Conservation (phyloP, 2,888 invertebrate species). For the Euzophera pinguis region DNA sequence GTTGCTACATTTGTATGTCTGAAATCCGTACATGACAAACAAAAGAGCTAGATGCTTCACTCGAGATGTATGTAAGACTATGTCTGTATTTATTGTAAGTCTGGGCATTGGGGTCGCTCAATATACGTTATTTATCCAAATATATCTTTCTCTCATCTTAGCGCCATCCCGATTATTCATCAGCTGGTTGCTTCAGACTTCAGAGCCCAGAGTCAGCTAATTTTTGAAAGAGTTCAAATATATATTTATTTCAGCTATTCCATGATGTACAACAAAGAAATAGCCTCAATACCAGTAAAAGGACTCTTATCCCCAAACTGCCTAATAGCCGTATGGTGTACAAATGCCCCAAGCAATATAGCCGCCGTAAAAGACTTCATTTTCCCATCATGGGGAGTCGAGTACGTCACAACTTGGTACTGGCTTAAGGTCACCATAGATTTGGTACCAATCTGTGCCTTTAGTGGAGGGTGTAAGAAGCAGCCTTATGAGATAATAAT, state of each 20-base stretch:
- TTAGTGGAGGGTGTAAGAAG: slow-evolving; percentile 84
- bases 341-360: slow-evolving; percentile 88
- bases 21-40: too few species aligned
- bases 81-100: too few species aligned
- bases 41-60: too few species aligned
- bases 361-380: slow-evolving; percentile 84
- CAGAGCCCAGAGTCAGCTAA: too few species aligned
- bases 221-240: too few species aligned
- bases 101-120: too few species aligned
- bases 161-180: too few species aligned
- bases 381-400: slow-evolving; percentile 89
- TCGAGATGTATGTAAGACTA: too few species aligned
- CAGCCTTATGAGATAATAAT: slow-evolving; percentile 92
- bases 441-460: slow-evolving; percentile 84
- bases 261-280: slow-evolving; percentile 88
- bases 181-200: too few species aligned
- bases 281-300: slow-evolving; percentile 85
- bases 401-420: slow-evolving; percentile 86
- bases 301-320: slow-evolving; percentile 81
- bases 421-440: slow-evolving; percentile 92
- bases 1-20: too few species aligned
- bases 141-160: too few species aligned
- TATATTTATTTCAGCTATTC: slow-evolving; percentile 80
- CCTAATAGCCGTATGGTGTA: slow-evolving; percentile 94
- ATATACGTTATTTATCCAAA: too few species aligned